A percentile compares a stretch with the other conserved stretches of the same genome.
Conservation (phyloP, 2,888 invertebrate genomes). For the Clusia tigrina region DNA sequence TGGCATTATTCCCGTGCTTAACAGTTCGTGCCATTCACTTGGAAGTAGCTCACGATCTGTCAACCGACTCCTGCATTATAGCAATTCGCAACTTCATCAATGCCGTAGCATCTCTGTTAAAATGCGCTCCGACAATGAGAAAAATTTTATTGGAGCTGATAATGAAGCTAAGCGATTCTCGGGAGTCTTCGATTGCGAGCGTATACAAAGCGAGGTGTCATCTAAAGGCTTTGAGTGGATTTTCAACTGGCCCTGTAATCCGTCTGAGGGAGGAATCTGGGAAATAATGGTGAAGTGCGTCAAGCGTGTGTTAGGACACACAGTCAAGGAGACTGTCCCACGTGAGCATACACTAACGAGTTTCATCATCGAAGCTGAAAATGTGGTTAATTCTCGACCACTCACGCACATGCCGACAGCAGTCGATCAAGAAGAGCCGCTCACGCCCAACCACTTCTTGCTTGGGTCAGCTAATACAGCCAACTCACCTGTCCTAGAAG, state of each 20-base stretch:
- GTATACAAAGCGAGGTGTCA: constrained; percentile 14
- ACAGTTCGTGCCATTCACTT: too few relatives aligned
- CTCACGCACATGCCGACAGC: constrained; percentile 19
- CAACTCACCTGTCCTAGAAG: background rate
- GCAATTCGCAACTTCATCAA: constrained; percentile 28
- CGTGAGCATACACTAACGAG: constrained; percentile 15
- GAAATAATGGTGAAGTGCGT: constrained; percentile 26
- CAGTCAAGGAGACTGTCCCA: constrained; percentile 13
- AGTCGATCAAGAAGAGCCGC: constrained; percentile 14
- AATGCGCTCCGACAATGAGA: constrained; percentile 27
- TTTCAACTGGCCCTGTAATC: constrained; percentile 24
- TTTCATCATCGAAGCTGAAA: constrained; percentile 20
- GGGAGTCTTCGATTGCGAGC: constrained; percentile 2
- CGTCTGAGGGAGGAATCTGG: too few relatives aligned
- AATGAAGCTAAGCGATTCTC: constrained; percentile 5
- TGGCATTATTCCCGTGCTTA: too few relatives aligned
- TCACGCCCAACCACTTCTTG: constrained; percentile 18
- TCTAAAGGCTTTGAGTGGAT: constrained; percentile 20
- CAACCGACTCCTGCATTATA: constrained; percentile 25
- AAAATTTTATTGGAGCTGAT: constrained; percentile 23
- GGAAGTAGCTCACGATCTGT: constrained; percentile 20
- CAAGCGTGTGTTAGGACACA: constrained; percentile 12
- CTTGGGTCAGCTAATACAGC: constrained; percentile 8
- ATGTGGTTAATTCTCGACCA: constrained; percentile 16
- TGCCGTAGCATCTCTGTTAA: constrained; percentile 22